Base-by-base conservation (phyloP, 2,797 vertebrate species). In the Lemur catta region DNA sequence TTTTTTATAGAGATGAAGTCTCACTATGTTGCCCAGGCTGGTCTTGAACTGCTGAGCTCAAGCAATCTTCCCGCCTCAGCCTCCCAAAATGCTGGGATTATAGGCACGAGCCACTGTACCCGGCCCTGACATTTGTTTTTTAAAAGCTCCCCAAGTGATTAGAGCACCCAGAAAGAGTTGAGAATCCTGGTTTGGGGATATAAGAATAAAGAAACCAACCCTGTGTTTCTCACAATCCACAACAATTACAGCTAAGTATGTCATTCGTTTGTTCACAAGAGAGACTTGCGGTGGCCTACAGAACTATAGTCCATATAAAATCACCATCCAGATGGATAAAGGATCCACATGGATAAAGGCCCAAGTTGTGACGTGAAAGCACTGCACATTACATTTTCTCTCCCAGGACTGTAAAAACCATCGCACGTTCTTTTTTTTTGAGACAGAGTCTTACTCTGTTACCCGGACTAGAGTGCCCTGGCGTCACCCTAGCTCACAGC, bases 231-330 rank as follows among this genome's bases (percentile, higher is more conserved):
- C 75, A 35, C 12, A 55, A 38, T 43, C 26, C 46, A 30, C 12
- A 65, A n/a, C 33, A 65, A 65, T 65, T n/a, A 74, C 22, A 67
- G n/a, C 63, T 26, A 78, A 33, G 78, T 55, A 46, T 30, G 79
- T 41, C 22, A 61, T 76, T 67, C 28, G 13, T 90, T 94, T 93
- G n/a, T 89, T 92, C 89, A 41, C 11, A 65, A 75, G 55, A 93
- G 48, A 79, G 48, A 67, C 38, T 7, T 88, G 71, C 84, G 20
- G 33, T 67, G 75, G 11, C 20, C 35, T 46, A 2, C 6, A 50
- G 48, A 67, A n/a, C 65, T 71, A 52, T 43, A 28, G 35, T 46
- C 86, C 46, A n/a, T 15, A 30, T 5, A 94, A 57, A 82, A 71
- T 24, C 59, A 57, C 30, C 30, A 81, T 79, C 12, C 43, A 46